Evolutionary conservation across 2,113 vertebrate genomes (phyloP).

Genomic region (Tachysurus vachellii): DNA sequence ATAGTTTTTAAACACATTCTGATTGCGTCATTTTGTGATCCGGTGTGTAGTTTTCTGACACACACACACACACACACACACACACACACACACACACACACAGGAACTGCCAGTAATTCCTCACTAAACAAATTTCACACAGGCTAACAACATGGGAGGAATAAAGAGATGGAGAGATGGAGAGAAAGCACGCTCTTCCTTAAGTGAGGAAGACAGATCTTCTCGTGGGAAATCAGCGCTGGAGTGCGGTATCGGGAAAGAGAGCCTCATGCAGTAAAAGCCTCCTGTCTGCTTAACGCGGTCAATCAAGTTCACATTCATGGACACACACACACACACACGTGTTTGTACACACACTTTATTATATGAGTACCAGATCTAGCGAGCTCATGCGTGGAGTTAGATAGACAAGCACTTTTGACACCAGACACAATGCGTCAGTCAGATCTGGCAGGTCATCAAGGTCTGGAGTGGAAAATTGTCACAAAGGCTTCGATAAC

Average conservation of each 20-base stretch:
- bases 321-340: background rate
- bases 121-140: slow-evolving; percentile 26
- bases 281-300: slow-evolving; percentile 30
- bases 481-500: background rate
- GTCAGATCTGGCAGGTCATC: background rate
- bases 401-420: background rate
- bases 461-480: background rate
- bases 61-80: no score
- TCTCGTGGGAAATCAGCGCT: slow-evolving; percentile 57
- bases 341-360: background rate
- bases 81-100: background rate
- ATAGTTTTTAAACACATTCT: background rate
- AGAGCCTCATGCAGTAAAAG: slow-evolving; percentile 28
- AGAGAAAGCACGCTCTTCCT: slow-evolving; percentile 51
- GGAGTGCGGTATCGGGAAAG: slow-evolving; percentile 25
- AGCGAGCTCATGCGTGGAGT: background rate
- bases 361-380: background rate
- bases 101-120: slow-evolving; percentile 16
- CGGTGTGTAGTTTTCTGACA: background rate
- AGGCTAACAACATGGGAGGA: slow-evolving; percentile 63
- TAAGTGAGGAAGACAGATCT: slow-evolving; percentile 71
- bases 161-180: slow-evolving; percentile 9
- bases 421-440: background rate
- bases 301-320: background rate
- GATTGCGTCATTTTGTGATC: background rate